These are phyloP conservation scores for Mesodorylaimus sp. DNA, from an alignment of 2,888 invertebrate genomes.

Conservation along the genomic window DNA sequence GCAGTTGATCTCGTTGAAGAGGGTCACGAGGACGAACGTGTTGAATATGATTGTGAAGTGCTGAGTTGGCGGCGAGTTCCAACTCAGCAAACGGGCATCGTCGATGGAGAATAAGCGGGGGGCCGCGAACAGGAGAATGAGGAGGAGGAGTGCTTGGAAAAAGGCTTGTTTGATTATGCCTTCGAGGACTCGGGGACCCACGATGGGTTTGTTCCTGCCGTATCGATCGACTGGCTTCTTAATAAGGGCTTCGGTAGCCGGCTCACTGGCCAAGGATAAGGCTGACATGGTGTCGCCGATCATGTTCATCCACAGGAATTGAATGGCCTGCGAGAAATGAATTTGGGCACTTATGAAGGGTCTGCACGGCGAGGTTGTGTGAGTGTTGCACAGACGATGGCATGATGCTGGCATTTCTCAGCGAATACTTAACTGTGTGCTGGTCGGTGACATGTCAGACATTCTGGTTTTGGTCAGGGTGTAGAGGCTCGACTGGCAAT, in stretches of 20 bases:
- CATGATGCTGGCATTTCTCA: no score
- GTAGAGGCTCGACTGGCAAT: no score
- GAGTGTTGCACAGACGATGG: no score
- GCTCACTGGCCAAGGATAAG: slow-evolving; percentile 83
- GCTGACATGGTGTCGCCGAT: slow-evolving; percentile 98
- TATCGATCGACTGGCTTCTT: slow-evolving; percentile 87
- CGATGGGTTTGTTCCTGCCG: slow-evolving; percentile 89
- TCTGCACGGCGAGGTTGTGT: no score
- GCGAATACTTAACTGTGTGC: no score
- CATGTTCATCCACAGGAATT: slow-evolving; percentile 98
- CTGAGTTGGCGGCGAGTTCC: slow-evolving; percentile 54
- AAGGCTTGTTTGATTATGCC: slow-evolving; percentile 93
- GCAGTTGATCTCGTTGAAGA: slow-evolving; percentile 99
- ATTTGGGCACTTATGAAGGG: no score
- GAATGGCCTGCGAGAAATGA: slow-evolving; percentile 69
- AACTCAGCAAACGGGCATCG: slow-evolving; percentile 52
- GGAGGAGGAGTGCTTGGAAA: slow-evolving; percentile 84
- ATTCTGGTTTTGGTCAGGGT: no score
- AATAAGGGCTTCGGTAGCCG: slow-evolving; percentile 79
- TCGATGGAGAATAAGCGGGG: slow-evolving; percentile 77
- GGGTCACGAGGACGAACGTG: slow-evolving; percentile 99
- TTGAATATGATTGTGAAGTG: slow-evolving; percentile 99
- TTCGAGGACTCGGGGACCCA: slow-evolving; percentile 95
- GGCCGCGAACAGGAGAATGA: slow-evolving; percentile 52
- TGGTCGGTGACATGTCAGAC: no score